Conservation (phyloP, 2,888 invertebrate species). For the Miltochrista miniata region DNA sequence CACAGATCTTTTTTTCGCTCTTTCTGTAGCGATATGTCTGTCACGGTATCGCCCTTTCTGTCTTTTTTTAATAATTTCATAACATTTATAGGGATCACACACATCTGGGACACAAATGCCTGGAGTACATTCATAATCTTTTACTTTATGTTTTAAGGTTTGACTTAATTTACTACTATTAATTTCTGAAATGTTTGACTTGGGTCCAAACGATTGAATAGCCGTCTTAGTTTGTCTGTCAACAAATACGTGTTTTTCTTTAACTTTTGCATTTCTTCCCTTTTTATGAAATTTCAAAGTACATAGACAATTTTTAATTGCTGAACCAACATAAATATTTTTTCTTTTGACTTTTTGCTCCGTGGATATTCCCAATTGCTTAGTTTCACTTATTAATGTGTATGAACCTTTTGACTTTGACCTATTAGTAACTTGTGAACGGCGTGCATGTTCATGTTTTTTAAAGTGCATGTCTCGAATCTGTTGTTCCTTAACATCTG, state of each 20-base stretch:
- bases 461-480: not conserved
- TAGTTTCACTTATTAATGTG: not conserved
- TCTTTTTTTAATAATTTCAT: conserved; percentile 3
- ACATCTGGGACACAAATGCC: conserved; percentile 4
- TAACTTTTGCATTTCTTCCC: conserved; percentile 1
- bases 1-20: conserved; percentile 10
- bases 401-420: not conserved
- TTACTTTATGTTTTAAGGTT: not conserved
- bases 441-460: not conserved
- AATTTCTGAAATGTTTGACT: not conserved
- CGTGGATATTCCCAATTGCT: not conserved
- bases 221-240: not conserved
- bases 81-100: conserved; percentile 3
- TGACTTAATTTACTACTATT: conserved; percentile 6
- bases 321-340: conserved; percentile 10
- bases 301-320: conserved; percentile 22
- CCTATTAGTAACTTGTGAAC: not conserved
- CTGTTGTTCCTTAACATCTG: not conserved
- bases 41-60: conserved; percentile 1
- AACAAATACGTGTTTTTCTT: not conserved
- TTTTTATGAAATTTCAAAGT: conserved; percentile 20
- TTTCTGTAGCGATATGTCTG: not conserved
- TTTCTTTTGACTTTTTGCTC: conserved; percentile 11
- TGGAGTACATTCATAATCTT: not conserved
- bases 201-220: not conserved